These are phyloP conservation scores for Melanotaenia boesemani DNA, from an alignment of 2,797 vertebrate genomes.

Conservation along the genomic window DNA sequence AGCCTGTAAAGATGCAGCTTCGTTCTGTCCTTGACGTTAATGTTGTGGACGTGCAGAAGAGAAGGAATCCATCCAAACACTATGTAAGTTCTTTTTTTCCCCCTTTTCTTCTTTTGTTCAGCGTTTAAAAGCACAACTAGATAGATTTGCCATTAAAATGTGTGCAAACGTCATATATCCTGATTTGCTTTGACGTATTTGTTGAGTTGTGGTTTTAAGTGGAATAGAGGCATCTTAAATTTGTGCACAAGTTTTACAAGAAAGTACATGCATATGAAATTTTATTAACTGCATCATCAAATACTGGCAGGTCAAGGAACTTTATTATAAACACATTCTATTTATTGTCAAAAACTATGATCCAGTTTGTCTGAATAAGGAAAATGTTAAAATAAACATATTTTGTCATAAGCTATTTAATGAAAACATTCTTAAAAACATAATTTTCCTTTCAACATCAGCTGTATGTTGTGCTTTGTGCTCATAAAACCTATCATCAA, in stretches of 20 bases:
- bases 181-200: not conserved
- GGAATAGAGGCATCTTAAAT: not conserved
- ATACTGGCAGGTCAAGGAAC: not conserved
- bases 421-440: not conserved
- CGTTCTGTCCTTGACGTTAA: constrained; percentile 89
- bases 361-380: not conserved
- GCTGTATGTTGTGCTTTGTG: not conserved
- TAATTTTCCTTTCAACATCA: not conserved
- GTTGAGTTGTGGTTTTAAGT: not conserved
- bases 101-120: not conserved
- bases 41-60: constrained; percentile 94
- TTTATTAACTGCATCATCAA: not conserved
- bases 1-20: constrained; percentile 85
- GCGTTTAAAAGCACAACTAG: not conserved
- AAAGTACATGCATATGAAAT: not conserved
- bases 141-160: not conserved
- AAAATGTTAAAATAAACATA: not conserved
- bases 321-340: not conserved
- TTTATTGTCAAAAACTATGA: not conserved
- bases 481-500: not conserved
- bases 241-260: not conserved
- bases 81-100: constrained; percentile 86
- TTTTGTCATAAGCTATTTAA: not conserved
- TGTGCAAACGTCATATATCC: not conserved
- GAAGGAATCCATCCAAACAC: constrained; percentile 93